Base-by-base conservation (phyloP, 2,797 vertebrate species). In the Macrochelys suwanniensis region DNA sequence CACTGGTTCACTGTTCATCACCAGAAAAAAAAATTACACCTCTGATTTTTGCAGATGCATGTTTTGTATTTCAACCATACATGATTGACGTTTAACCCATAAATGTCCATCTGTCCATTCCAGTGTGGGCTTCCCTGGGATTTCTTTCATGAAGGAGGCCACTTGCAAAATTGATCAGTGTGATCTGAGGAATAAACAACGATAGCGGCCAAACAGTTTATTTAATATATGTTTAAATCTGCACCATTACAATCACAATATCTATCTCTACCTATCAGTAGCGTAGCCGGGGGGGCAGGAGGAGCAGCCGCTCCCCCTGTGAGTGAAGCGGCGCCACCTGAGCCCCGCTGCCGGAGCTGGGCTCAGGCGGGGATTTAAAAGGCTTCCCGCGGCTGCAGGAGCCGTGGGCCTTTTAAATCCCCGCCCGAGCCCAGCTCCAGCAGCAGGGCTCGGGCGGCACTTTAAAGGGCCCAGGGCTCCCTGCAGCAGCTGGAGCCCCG, bases 61-160 rank as follows among this genome's bases (percentile, higher is more conserved):
- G 51, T 88, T 83, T 82, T 45, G 84, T 9, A 80, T 26, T 26
- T 85, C 28, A 61, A 5, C 13, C 7, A n/a, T 9, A 47, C 2
- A 53, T 7, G 59, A 65, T 1, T 21, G 26, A 17, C 25, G 23
- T 5, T 85, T 74, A 85, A 78, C n/a, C 87, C 7, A 23, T 26
- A 80, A 76, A 42, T 5, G 56, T 16, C 4, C 33, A 1, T 0
- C 9, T 42, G 10, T 15, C 26, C 71, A 50, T 49, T 61, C 53
- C 57, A 87, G 77, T 92, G 83, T 31, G 1, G 8, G 71, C 17
- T 84, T 88, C 28, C 33, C 51, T 92, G 31, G 49, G 54, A 89
- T 37, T 88, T 80, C 51, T 13, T 65, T n/a, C 16, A 85, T 33
- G 89, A 12, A 85, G 80, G 83, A 89, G 78, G 21, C 74, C n/a